Base-by-base conservation (phyloP, 2,888 invertebrate genomes). In the Drosophila buzzatii region DNA sequence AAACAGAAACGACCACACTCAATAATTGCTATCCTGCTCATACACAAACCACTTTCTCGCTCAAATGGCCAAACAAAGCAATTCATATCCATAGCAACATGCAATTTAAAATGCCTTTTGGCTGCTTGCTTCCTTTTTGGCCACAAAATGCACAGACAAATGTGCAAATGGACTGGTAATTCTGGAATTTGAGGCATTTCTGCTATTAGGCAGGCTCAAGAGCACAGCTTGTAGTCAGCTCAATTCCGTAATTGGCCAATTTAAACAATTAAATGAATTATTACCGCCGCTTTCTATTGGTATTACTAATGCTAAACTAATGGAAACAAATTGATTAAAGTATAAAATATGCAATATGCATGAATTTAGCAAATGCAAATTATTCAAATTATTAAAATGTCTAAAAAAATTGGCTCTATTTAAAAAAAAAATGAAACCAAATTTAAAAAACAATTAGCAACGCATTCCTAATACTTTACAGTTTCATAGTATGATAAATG, bases 11-110 rank as follows among this genome's bases (percentile, higher is more conserved):
- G 72, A 68, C 59, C 70, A 57, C 60, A 70, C 59, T 51, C 53
- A 66, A 73, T 71, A 67, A 79, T 72, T 71, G 66, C 70, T 63
- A 9, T 55, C 47, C 14, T n/a, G 42, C 42, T 27, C 71, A 69
- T 64, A 3, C 33, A 55, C 37, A 55, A 47, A 9, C 31, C 57
- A 9, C 16, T 39, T 9, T 16, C 53, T 53, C 23, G 62, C 41
- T 42, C 70, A 56, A 71, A 53, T 67, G 49, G 8, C 8, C 51
- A 57, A 20, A 53, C 7, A 23, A 20, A 35, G 23, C 60, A 35
- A 44, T 14, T 20, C 31, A 45, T 20, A 27, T 6, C 27, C 27
- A 27, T 27, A 27, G 27, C 27, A 27, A 6, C 27, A 47, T n/a
- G 18, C 60, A 51, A 57, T 56, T 62, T 3, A 39, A 35, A 35